Conservation (phyloP, 2,113 vertebrate species). For the Lutjanus erythropterus region DNA sequence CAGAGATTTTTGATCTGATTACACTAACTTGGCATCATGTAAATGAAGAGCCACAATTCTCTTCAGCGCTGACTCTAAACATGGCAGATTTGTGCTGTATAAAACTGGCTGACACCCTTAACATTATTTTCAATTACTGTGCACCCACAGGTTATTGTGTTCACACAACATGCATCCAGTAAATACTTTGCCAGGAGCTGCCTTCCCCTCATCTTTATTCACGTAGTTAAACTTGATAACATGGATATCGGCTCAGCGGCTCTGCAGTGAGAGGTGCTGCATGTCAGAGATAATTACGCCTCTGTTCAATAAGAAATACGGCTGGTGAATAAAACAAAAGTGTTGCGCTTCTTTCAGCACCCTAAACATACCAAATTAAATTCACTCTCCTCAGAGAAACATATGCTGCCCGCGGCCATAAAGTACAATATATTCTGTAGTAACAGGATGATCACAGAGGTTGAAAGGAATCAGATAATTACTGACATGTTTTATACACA, state of each 20-base stretch:
- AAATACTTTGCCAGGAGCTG: slow-evolving; percentile 52
- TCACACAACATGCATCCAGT: slow-evolving; percentile 44
- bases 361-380: slow-evolving; percentile 19
- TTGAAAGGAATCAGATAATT: neutral
- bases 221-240: slow-evolving; percentile 35
- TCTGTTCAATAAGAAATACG: slow-evolving; percentile 43
- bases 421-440: slow-evolving; percentile 23
- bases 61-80: slow-evolving; percentile 10
- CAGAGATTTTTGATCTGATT: neutral
- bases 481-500: neutral
- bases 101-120: neutral
- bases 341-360: slow-evolving; percentile 1
- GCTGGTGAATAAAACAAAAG: slow-evolving; percentile 48
- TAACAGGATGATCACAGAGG: neutral
- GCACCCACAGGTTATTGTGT: slow-evolving; percentile 32
- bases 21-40: slow-evolving; percentile 1
- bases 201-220: slow-evolving; percentile 41
- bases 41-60: slow-evolving; percentile 36
- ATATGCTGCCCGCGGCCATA: neutral
- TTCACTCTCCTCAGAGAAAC: slow-evolving; percentile 9
- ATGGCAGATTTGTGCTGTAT: neutral
- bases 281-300: slow-evolving; percentile 56
- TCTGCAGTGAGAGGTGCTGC: slow-evolving; percentile 38
- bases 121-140: slow-evolving; percentile 51
- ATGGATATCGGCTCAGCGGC: slow-evolving; percentile 30